Evolutionary conservation across 2,113 vertebrate genomes (phyloP), one percentile per base, ranked within the genome.

Genomic region (Bostrychus sinensis): DNA sequence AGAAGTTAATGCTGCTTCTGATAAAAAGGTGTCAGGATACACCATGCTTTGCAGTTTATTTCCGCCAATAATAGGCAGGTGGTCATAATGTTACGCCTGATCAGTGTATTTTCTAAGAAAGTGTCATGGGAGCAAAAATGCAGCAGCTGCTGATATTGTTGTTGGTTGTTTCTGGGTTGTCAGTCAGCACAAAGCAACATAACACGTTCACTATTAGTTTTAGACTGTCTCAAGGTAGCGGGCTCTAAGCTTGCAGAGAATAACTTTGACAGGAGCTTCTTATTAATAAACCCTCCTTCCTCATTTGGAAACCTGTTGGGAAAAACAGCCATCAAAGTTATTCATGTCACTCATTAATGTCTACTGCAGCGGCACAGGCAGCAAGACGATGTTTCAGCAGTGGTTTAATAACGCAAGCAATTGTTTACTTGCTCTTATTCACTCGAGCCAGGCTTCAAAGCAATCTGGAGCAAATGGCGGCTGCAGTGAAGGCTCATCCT

Each of bases 251-350:
- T 28, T 14, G 45, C 42, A 37, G 6, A 78, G 36, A 81, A 78
- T 58, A 82, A 75, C 60, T 75, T 53, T 72, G 64, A 75, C 68
- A 78, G 70, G 39, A 5, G 38, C 50, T 67, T 19, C 45, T 56
- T 5, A 0, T 62, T 78, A 81, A 82, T 53, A 56, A 66, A 61
- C 63, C 38, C 32, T 13, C 23, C 42, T 46, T 72, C 34, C 48
- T 20, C 32, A 37, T 58, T 57, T 53, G 45, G 57, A 75, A 66
- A 76, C 65, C 65, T 77, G 65, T 61, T 69, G 63, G 66, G 61
- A 36, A 48, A 62, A 77, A 70, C 67, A 68, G 68, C 76, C 62
- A 86, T 82, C 73, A 70, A 54, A 83, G 72, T 83, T 77, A 78
- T 72, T 83, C 80, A 80, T 62, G 80, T 74, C 73, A 74, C 50